Conservation (phyloP, 2,797 vertebrate species). For the Ara ararauna region DNA sequence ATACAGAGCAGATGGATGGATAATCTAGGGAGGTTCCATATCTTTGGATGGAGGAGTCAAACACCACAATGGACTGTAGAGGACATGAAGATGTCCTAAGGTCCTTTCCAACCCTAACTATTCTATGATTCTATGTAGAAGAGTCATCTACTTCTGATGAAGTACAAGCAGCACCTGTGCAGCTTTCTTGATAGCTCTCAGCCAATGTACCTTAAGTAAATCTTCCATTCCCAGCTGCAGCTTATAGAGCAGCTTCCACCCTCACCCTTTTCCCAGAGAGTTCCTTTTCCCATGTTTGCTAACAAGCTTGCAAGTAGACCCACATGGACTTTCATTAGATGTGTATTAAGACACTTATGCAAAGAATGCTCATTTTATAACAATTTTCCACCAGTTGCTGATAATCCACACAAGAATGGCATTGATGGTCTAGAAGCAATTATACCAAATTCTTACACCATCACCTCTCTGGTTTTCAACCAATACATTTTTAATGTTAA, state of each 20-base stretch:
- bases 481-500: background rate
- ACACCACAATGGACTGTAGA: background rate
- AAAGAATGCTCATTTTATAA: background rate
- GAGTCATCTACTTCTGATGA: background rate
- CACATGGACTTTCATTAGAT: background rate
- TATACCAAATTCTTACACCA: background rate
- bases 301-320: background rate
- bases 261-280: background rate
- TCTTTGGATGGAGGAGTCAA: background rate
- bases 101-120: too few relatives aligned
- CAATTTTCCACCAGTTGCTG: background rate
- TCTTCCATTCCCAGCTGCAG: background rate
- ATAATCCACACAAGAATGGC: background rate
- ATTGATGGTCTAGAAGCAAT: background rate
- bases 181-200: background rate
- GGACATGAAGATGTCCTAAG: background rate
- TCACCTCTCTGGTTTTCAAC: background rate
- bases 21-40: background rate
- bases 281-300: background rate
- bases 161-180: background rate
- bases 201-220: background rate
- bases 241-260: background rate
- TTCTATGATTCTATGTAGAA: too few relatives aligned
- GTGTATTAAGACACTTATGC: background rate
- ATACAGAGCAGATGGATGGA: background rate